phyloP scores from a whole-genome alignment of 2,113 vertebrate genomes.

The Micronycteris hirsuta region DNA sequence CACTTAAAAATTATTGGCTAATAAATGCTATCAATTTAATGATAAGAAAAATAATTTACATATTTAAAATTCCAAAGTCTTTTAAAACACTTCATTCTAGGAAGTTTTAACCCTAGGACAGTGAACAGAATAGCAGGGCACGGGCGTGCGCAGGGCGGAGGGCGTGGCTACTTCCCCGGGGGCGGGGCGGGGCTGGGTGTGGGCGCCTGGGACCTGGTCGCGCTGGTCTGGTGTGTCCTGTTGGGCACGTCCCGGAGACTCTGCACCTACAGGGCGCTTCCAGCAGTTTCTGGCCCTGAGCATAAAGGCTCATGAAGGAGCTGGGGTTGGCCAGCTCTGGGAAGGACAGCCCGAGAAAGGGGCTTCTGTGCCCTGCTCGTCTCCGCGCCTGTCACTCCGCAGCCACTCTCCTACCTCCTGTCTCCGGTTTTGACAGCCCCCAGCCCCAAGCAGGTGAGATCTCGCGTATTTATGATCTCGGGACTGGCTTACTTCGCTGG shows the following conservation, averaged over 20 bases:
- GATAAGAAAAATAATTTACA: not conserved
- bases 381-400: not conserved
- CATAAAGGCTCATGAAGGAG: no score
- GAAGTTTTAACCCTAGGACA: not conserved
- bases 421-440: not conserved
- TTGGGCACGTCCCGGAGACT: no score
- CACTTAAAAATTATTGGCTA: not conserved
- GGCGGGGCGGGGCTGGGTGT: no score
- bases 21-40: not conserved
- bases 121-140: not conserved
- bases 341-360: no score
- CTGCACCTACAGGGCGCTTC: no score
- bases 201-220: no score
- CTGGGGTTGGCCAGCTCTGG: no score
- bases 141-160: no score
- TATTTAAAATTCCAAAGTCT: not conserved
- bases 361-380: not conserved
- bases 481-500: not conserved
- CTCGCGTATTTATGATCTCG: not conserved
- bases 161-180: no score
- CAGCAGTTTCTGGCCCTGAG: no score
- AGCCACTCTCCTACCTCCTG: no score
- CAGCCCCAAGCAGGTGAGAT: not conserved
- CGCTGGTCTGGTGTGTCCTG: no score
- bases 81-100: not conserved